Evolutionary conservation across 64 coral and sea anemone species (phyloP), one percentile per base, ranked within the genome.

Genomic region (Acropora tenuis): DNA sequence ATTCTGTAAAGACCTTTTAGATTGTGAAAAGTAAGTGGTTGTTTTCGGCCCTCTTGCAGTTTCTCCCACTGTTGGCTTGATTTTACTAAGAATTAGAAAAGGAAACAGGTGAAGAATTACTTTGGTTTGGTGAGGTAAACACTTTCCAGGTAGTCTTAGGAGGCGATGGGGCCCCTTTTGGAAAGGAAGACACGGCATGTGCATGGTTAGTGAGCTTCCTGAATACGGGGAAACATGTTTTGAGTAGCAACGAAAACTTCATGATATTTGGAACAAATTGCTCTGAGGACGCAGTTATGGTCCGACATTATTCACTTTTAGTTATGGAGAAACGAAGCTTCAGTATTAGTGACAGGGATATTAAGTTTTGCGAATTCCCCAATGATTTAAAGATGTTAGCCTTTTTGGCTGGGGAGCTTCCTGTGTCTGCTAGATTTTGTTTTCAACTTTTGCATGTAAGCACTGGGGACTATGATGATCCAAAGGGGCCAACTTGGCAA

Each of bases 341-440:
- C 17, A 78, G 15, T 69, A 76, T 87, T 50, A 77, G 55, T 74
- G 69, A 52, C 1, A 50, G 7, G 10, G 17, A n/a, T 16, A 10
- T 87, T 1, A 92, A 74, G 78, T 92, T 92, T 92, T 50, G 55
- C 15, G 83, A 92, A 79, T 87, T 92, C 45, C 76, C 90, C 10
- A 92, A 92, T 92, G 90, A 92, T 65, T 48, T 92, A 2, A 92
- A 87, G 47, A 92, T 92, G 83, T 69, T 92, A 45, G 90, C 74
- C 44, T 68, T 92, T 83, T 53, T 94, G 48, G 86, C 78, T 66
- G 92, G 92, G 41, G 86, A 94, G 69, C 76, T 94, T 15, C 42
- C 86, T 48, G 52, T 77, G 1, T 77, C 76, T 82, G 86, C 92
- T 76, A 82, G 41, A 59, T 93, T 80, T 67, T 30, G 30, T 93